Conservation (phyloP, 2,888 invertebrate species). For the Caradrina clavipalpis region DNA sequence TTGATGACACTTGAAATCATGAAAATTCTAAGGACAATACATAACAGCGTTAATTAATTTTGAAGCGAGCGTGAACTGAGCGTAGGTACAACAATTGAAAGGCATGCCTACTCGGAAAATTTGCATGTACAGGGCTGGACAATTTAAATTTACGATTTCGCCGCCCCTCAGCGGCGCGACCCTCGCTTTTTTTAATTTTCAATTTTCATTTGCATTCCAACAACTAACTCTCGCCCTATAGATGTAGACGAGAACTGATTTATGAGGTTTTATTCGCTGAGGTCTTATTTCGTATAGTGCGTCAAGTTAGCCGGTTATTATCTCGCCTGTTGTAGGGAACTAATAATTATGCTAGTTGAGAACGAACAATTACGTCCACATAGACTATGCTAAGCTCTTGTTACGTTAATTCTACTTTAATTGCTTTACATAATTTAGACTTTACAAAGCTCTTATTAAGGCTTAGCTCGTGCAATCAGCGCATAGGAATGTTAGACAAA, state of each 20-base stretch:
- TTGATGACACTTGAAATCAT: slow-evolving; percentile 48
- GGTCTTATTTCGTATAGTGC: slow-evolving; percentile 39
- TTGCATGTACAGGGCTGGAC: slow-evolving; percentile 89
- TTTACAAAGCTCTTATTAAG: slow-evolving; percentile 2
- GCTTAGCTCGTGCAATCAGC: slow-evolving; percentile 4
- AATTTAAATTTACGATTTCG: slow-evolving; percentile 90
- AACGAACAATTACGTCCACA: slow-evolving; percentile 43
- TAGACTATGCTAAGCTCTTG: slow-evolving; percentile 16
- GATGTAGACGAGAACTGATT: slow-evolving; percentile 64
- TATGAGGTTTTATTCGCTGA: slow-evolving; percentile 58
- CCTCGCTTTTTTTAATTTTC: slow-evolving; percentile 90
- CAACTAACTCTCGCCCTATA: slow-evolving; percentile 76
- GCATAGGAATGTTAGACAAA: slow-evolving; percentile 13
- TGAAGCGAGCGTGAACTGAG: slow-evolving; percentile 57
- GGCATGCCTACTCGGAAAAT: slow-evolving; percentile 83
- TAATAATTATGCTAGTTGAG: slow-evolving; percentile 55
- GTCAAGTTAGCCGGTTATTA: slow-evolving; percentile 49
- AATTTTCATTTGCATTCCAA: slow-evolving; percentile 89
- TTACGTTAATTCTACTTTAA: slow-evolving; percentile 27
- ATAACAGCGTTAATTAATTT: slow-evolving; percentile 63
- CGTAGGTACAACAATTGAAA: slow-evolving; percentile 79
- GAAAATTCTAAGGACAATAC: slow-evolving; percentile 58
- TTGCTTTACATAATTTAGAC: slow-evolving; percentile 15
- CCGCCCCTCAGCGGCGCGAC: slow-evolving; percentile 83
- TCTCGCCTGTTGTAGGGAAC: slow-evolving; percentile 34